Evolutionary conservation across 2,113 vertebrate genomes (phyloP).

Genomic region (Clupea harengus): DNA sequence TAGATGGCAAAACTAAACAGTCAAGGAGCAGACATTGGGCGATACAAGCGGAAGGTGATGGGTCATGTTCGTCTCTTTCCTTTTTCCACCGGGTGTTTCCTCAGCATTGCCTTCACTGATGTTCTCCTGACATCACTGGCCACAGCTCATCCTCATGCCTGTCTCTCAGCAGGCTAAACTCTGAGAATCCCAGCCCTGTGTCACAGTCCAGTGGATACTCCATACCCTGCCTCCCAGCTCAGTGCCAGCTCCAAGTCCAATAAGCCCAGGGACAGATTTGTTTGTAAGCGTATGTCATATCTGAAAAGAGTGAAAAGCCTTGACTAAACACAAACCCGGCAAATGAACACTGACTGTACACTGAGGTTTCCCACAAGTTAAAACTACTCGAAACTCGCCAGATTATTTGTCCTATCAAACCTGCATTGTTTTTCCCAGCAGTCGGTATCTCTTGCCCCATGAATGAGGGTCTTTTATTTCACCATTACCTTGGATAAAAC

Average conservation of each 20-base stretch:
- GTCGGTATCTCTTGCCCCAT: too few relatives aligned
- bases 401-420: not conserved
- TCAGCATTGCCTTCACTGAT: constrained; percentile 43
- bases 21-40: constrained; percentile 33
- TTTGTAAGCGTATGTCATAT: not conserved
- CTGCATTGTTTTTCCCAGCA: not conserved
- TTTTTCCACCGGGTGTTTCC: constrained; percentile 71
- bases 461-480: not conserved
- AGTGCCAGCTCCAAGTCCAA: not conserved
- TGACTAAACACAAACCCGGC: not conserved
- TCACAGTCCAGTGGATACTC: not conserved
- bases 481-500: not conserved
- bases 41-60: constrained; percentile 26
- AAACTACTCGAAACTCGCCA: not conserved
- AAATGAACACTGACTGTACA: not conserved
- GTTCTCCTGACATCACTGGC: constrained; percentile 48
- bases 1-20: not conserved
- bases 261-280: not conserved
- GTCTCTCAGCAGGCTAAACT: not conserved
- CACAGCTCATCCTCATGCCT: not conserved
- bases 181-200: not conserved
- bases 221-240: not conserved
- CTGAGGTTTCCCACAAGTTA: not conserved
- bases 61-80: constrained; percentile 41
- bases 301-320: not conserved